These are phyloP conservation scores for Sinonovacula constricta DNA, from an alignment of 1,140 invertebrate species.

Conservation along the genomic window DNA sequence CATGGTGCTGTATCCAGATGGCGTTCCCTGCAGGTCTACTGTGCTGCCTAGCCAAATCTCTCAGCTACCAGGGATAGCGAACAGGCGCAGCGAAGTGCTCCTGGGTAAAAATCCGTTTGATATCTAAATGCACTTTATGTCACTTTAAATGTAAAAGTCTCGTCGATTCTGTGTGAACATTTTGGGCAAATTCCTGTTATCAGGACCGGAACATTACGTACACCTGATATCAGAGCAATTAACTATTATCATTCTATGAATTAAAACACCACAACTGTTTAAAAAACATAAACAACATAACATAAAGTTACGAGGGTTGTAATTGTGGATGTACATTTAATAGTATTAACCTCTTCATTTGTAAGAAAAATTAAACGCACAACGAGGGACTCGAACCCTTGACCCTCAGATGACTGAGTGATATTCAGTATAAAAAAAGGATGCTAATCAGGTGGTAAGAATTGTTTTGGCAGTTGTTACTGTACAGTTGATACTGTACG, in stretches of 20 bases:
- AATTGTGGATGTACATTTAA: no score
- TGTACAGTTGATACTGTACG: no score
- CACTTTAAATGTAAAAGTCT: neutral
- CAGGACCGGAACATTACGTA: neutral
- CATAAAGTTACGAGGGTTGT: no score
- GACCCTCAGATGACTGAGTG: no score
- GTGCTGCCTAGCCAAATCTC: slow-evolving; percentile 79
- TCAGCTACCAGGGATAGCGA: slow-evolving; percentile 74
- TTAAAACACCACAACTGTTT: neutral
- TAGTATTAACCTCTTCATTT: no score
- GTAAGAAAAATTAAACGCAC: no score
- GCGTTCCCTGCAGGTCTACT: slow-evolving; percentile 83
- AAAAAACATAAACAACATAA: no score
- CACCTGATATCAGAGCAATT: neutral
- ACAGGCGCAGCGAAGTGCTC: slow-evolving; percentile 78
- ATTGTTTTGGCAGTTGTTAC: no score
- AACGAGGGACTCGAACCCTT: no score
- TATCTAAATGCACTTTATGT: neutral
- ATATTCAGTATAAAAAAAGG: no score
- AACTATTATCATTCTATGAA: neutral
- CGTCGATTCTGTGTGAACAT: neutral
- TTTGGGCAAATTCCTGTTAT: neutral
- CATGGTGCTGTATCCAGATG: slow-evolving; percentile 72
- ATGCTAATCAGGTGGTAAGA: no score
- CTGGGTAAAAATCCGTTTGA: slow-evolving; percentile 28